Base-by-base conservation (phyloP, 1,140 invertebrate species). In the Drosophila melanica region DNA sequence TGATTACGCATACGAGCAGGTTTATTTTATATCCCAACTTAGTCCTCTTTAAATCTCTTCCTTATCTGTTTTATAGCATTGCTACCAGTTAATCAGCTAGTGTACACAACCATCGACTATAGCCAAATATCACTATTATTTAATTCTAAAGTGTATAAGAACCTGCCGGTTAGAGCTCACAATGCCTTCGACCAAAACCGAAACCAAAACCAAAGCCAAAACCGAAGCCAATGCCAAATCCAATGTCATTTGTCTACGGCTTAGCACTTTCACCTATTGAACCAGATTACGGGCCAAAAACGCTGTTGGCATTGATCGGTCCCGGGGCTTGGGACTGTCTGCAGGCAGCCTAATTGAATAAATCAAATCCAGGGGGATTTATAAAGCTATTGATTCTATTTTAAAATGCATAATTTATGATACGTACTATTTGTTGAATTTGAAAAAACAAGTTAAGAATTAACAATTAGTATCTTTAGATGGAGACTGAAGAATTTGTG, bases 251-350 rank as follows among this genome's bases (percentile, higher is more conserved):
- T 85, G 51, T 80, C 57, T 73, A n/a, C 53, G 65, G 65, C 75
- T 81, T 67, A 75, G 44, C 82, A 87, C 81, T 86, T 87, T 87
- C 82, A 69, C 82, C 82, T 41, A 69, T 64, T 75, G n/a, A 68
- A 60, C 33, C 44, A 64, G 68, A 71, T 54, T 62, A 33, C 5
- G 23, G 33, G 7, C 23, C 39, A 6, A 45, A 14, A 53, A 47
- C 47, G 48, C 48, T 35, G 47, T 6, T 27, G 23, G 58, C 58
- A 20, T 60, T 60, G 55, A 33, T 4, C 27, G 27, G 41, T 11
- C 6, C 18, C 16, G 16, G 16, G 42, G 27, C 14, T 18, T 18
- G 7, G 16, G 37, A 3, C 18, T 50, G 18, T 66, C 30, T n/a
- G 53, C 16, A 66, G 62, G 5, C 54, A 51, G n/a, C 44, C 23